Base-by-base conservation (phyloP, 1,140 invertebrate genomes). In the Drosophila sturtevanti region DNA sequence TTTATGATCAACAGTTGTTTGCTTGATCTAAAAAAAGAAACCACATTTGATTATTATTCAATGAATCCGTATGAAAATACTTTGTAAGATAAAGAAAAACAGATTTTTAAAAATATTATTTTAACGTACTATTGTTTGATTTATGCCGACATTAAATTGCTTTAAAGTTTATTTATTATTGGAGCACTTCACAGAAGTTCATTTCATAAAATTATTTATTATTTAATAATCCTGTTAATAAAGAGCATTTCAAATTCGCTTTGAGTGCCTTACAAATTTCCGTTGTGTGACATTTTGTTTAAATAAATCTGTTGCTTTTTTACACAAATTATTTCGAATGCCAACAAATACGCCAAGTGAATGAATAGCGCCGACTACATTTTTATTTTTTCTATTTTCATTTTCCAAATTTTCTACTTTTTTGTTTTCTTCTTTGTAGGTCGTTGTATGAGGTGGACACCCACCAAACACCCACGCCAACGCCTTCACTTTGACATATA, bases 1-100 rank as follows among this genome's bases (percentile, higher is more conserved):
- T 87, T 87, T 87, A 87, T 75, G 82, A 71, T 76, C 82, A 87
- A 89, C 84, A 89, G 82, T 87, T 87, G 82, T 68, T 77, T 79
- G 61, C 66, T 24, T 71, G 62, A 11, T n/a, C 22, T 22, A 68
- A 62, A 71, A 71, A 73, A 74, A 67, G 51, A 70, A 68, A 70
- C 65, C 51, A 31, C 51, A 71, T 68, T 54, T 66, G 60, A 38
- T 12, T 18, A 9, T 56, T 35, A 63, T 63, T 51, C 51, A 24
- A 74, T 86, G 63, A 73, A 73, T 61, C 73, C 71, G 11, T 27
- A 12, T 5, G 11, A 52, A 11, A 37, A 21, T 37, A n/a, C 38
- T 55, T 56, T 48, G n/a, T 4, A 51, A 51, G 44, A 61, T 34
- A 31, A 24, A 51, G 2, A 63, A 37, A 64, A 16, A 24, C 3